Evolutionary conservation across 2,113 vertebrate genomes (phyloP).

Genomic region (Tyrannus savana): DNA sequence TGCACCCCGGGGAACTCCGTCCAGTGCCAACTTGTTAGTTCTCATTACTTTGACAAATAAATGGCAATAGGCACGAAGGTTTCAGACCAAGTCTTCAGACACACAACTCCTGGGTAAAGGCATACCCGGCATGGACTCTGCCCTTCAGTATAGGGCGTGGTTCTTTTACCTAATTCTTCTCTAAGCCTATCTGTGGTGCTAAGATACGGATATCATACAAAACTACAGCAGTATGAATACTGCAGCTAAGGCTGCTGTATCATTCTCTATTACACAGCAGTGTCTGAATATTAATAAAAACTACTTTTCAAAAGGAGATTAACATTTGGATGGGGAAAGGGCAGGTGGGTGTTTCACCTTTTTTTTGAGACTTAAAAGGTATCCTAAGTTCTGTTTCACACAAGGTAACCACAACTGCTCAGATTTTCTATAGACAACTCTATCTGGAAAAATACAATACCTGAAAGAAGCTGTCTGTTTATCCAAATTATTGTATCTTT

Average conservation of each 20-base stretch:
- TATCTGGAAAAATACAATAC: slow-evolving; percentile 40
- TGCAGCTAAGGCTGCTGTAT: not conserved
- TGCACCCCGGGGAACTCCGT: not conserved
- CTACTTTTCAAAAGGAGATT: not conserved
- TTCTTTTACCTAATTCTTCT: not conserved
- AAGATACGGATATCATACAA: not conserved
- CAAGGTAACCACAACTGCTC: not conserved
- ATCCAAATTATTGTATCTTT: slow-evolving; percentile 5
- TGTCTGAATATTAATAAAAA: not conserved
- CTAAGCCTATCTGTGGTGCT: not conserved
- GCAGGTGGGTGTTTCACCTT: fast-evolving
- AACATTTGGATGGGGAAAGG: not conserved
- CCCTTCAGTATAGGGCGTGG: fast-evolving
- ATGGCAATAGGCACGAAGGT: not conserved
- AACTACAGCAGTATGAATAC: not conserved
- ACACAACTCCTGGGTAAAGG: not conserved
- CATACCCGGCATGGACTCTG: not conserved
- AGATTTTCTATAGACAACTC: slow-evolving; percentile 27
- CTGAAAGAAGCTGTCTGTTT: slow-evolving; percentile 53
- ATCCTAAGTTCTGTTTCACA: not conserved
- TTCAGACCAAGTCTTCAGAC: not conserved
- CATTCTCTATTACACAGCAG: not conserved
- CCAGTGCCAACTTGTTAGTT: not conserved
- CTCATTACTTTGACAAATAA: not conserved
- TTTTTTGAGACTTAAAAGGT: not conserved